phyloP scores from a whole-genome alignment of 2,888 invertebrate species.

The Pherbina coryleti region DNA sequence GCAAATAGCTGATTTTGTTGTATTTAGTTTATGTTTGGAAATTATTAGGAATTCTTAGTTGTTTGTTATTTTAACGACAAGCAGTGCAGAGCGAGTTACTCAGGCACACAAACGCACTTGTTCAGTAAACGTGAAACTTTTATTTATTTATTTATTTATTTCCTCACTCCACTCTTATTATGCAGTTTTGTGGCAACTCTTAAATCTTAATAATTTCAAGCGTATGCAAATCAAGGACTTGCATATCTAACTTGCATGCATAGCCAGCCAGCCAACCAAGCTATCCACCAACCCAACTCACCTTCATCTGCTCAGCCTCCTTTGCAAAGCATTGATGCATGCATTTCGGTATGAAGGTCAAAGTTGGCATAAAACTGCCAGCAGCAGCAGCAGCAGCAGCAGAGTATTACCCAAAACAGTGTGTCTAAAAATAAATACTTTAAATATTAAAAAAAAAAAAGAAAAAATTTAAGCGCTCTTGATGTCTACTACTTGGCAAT shows the following conservation, averaged over 20 bases:
- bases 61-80: no score
- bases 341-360: slow-evolving; percentile 34
- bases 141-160: no score
- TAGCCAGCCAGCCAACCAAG: background rate
- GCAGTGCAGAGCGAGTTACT: no score
- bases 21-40: no score
- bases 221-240: slow-evolving; percentile 15
- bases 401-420: background rate
- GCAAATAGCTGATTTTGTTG: no score
- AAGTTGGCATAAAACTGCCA: slow-evolving; percentile 26
- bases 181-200: background rate
- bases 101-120: no score
- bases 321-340: background rate
- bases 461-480: background rate
- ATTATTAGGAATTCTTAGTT: no score
- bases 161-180: background rate
- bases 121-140: no score
- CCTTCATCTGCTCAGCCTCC: background rate
- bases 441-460: background rate
- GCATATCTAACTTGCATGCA: background rate
- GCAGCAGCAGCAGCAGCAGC: background rate
- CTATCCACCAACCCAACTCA: background rate
- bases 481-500: background rate
- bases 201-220: slow-evolving; percentile 2
- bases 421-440: slow-evolving; percentile 5